Percentiles rank a stretch among this genome's conserved stretches.
These are phyloP conservation scores for Protomyctophum bolini DNA, from an alignment of 2,113 vertebrate species.

Conservation along the genomic window DNA sequence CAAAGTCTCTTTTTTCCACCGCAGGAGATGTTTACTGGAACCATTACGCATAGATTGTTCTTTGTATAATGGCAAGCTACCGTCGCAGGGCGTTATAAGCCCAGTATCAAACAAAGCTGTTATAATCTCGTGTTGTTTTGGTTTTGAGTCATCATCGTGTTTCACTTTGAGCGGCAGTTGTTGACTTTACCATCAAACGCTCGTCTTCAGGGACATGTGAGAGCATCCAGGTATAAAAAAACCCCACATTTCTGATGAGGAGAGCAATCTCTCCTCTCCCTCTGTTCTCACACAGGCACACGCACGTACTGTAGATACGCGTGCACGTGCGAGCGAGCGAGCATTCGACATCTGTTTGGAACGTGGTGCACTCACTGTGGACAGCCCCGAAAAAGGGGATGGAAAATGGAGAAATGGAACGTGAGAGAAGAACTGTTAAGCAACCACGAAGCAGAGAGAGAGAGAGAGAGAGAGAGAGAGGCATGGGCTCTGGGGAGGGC, in stretches of 20 bases:
- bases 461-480: not conserved
- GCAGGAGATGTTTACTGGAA: slow-evolving; percentile 7
- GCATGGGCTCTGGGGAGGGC: not conserved
- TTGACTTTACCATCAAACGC: slow-evolving; percentile 5
- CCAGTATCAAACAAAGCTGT: not conserved
- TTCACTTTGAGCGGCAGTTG: slow-evolving; percentile 20
- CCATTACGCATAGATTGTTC: not conserved
- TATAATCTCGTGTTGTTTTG: slow-evolving; percentile 19
- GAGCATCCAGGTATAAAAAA: slow-evolving; percentile 20
- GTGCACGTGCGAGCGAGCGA: not conserved
- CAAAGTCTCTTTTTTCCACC: slow-evolving; percentile 43
- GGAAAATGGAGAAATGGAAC: slow-evolving; percentile 47
- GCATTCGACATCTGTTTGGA: slow-evolving; percentile 59
- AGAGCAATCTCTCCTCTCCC: slow-evolving; percentile 1
- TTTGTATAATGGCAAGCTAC: no score
- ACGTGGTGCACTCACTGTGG: slow-evolving; percentile 14
- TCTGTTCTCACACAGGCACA: not conserved
- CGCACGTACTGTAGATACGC: not conserved
- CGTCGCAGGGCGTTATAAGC: no score
- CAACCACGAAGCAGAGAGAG: no score
- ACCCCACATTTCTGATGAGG: slow-evolving; percentile 28
- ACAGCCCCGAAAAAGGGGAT: slow-evolving; percentile 33
- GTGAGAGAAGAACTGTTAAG: slow-evolving; percentile 9
- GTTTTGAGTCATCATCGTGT: slow-evolving; percentile 1
- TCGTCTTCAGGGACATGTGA: slow-evolving; percentile 10